Percentiles rank a stretch among this genome's conserved stretches.
Evolutionary conservation across 1,140 invertebrate species (phyloP).

Genomic region (Drosophila albomicans): DNA sequence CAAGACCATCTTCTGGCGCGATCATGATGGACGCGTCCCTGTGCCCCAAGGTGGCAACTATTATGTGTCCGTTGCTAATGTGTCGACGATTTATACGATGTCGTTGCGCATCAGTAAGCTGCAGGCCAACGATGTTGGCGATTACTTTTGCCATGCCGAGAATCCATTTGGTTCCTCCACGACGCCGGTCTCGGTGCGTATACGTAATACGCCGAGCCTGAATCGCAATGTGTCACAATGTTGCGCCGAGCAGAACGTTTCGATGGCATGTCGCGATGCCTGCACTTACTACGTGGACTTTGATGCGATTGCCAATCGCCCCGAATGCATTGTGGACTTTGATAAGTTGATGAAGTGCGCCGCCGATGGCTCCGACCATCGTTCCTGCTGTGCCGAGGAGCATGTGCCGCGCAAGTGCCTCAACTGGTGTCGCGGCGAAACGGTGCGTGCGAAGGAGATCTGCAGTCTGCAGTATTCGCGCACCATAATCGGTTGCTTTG

Average conservation of each 20-base stretch:
- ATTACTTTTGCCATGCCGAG: conserved; percentile 93
- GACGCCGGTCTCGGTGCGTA: conserved; percentile 89
- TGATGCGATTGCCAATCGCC: conserved; percentile 91
- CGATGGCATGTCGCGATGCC: conserved; percentile 90
- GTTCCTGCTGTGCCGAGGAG: conserved; percentile 91
- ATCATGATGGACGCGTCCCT: conserved; percentile 88
- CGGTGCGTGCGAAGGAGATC: conserved; percentile 87
- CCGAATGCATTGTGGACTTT: conserved; percentile 92
- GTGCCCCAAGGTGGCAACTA: conserved; percentile 92
- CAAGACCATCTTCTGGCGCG: conserved; percentile 92
- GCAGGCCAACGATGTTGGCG: conserved; percentile 89
- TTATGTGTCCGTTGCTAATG: conserved; percentile 86
- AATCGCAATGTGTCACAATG: conserved; percentile 91
- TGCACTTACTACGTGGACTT: conserved; percentile 93
- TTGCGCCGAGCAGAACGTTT: conserved; percentile 91
- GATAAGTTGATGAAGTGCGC: conserved; percentile 94
- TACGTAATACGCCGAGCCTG: conserved; percentile 86
- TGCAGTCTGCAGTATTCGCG: conserved; percentile 91
- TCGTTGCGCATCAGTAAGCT: conserved; percentile 90
- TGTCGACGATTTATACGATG: conserved; percentile 89
- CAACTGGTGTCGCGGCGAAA: conserved; percentile 89
- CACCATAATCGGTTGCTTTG: conserved; percentile 92
- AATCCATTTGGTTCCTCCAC: conserved; percentile 91
- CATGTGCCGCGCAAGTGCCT: conserved; percentile 91
- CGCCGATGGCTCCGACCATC: conserved; percentile 92